These are phyloP conservation scores for Drosophila mimica DNA, from an alignment of 2,888 invertebrate genomes.

Conservation along the genomic window DNA sequence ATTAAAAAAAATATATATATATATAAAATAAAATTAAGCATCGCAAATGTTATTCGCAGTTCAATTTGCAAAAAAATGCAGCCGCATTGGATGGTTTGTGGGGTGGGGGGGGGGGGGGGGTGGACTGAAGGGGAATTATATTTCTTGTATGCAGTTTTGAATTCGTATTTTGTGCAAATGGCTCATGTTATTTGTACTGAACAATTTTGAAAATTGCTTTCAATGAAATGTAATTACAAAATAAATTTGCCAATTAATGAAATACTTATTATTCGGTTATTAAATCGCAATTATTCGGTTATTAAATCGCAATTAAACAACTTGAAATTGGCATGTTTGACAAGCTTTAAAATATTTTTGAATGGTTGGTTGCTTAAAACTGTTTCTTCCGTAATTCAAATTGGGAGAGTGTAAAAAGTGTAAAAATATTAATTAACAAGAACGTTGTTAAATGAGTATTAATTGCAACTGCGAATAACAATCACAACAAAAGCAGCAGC, in stretches of 20 bases:
- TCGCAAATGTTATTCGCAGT: constrained; percentile 7
- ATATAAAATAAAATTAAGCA: constrained; percentile 17
- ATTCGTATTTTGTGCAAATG: neutral
- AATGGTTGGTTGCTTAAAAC: neutral
- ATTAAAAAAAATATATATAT: constrained; percentile 29
- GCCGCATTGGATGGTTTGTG: neutral
- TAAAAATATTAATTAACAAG: neutral
- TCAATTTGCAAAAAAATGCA: neutral
- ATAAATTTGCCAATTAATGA: neutral
- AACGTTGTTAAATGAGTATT: constrained; percentile 1
- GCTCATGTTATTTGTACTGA: neutral
- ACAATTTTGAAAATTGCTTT: neutral
- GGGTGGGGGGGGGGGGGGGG: no score
- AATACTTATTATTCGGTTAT: neutral
- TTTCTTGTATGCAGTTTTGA: neutral
- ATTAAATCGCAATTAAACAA: neutral
- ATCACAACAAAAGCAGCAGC: constrained; percentile 10
- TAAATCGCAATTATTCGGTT: neutral
- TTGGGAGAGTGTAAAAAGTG: neutral
- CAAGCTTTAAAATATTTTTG: neutral
- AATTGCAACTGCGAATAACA: constrained; percentile 11
- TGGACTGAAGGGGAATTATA: neutral
- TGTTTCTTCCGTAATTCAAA: neutral
- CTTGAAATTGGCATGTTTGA: neutral
- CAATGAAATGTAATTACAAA: neutral